These are phyloP conservation scores for Sander lucioperca DNA, from an alignment of 2,113 vertebrate species.

Conservation along the genomic window DNA sequence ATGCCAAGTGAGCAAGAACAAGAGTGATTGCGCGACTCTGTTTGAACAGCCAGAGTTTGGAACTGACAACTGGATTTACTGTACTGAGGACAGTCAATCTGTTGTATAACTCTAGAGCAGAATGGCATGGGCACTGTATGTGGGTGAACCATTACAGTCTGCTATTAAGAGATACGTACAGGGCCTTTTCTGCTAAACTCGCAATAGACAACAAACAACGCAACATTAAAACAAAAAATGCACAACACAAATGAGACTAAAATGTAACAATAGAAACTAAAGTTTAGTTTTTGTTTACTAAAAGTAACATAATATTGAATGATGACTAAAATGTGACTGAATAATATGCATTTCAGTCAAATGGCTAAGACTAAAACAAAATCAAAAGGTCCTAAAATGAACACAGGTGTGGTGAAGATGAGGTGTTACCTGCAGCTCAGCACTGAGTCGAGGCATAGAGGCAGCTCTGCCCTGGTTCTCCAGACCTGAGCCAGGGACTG, in stretches of 20 bases:
- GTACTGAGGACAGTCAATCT: no score
- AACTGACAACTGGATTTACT: not conserved
- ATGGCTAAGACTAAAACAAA: not conserved
- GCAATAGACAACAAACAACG: not conserved
- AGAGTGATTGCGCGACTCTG: not conserved
- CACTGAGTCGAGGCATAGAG: constrained; percentile 93
- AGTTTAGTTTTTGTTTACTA: not conserved
- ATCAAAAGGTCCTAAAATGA: not conserved
- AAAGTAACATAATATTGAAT: not conserved
- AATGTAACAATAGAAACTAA: not conserved
- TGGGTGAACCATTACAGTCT: not conserved
- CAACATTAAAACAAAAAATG: not conserved
- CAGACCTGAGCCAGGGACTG: constrained; percentile 85
- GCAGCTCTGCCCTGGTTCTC: constrained; percentile 92
- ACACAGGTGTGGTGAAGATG: not conserved
- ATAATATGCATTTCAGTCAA: not conserved
- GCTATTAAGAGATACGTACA: not conserved
- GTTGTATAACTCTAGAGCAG: not conserved
- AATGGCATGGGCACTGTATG: not conserved
- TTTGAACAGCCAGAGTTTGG: not conserved
- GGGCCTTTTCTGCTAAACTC: not conserved
- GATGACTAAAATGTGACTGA: not conserved
- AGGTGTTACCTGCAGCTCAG: constrained; percentile 89
- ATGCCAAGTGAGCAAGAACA: not conserved
- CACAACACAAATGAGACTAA: not conserved